Base-by-base conservation (phyloP, 2,888 invertebrate species). In the Criorhina ranunculi region DNA sequence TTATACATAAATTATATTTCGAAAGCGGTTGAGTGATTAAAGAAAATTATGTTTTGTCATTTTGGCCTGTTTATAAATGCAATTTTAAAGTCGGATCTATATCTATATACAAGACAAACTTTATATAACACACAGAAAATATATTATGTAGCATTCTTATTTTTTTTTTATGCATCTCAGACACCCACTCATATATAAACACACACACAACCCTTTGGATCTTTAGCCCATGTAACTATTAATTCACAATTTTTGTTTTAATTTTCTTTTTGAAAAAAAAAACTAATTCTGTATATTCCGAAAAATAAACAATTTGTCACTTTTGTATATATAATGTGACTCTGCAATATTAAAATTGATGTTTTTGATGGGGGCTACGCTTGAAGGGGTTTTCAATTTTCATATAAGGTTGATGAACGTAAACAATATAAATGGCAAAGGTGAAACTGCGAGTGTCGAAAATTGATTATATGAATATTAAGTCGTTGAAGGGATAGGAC, bases 331-430 rank as follows among this genome's bases (percentile, higher is more conserved):
- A 69, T 37, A 76, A 70, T 29, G 70, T 81, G 81, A 76, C 81
- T 55, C 42, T 82, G 70, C 81, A 82, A 82, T 79, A 82, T 79
- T 42, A 55, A 67, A 55, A 79, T 51, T 24, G 11, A 72, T 42
- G 11, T 64, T 33, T 49, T 24, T 24, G 24, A 24, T n/a, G n/a
- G n/a, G n/a, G n/a, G n/a, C n/a, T n/a, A n/a, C n/a, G n/a, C n/a
- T 24, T 24, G 24, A 3, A 24, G 24, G 4, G 24, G 2, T 3
- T 24, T 4, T 24, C 4, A 24, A 24, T 24, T 24, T 24, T 24
- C 24, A 24, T 24, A 3, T 24, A 3, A 24, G 24, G 2, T 1
- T 4, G 24, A 24, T 24, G 4, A 24, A 24, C 24, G 24, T 24
- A 24, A 24, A 4, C 4, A 24, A 3, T 24, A 24, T 24, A n/a